Evolutionary conservation across 2,888 invertebrate species (phyloP).

Genomic region (Cantharis rustica): DNA sequence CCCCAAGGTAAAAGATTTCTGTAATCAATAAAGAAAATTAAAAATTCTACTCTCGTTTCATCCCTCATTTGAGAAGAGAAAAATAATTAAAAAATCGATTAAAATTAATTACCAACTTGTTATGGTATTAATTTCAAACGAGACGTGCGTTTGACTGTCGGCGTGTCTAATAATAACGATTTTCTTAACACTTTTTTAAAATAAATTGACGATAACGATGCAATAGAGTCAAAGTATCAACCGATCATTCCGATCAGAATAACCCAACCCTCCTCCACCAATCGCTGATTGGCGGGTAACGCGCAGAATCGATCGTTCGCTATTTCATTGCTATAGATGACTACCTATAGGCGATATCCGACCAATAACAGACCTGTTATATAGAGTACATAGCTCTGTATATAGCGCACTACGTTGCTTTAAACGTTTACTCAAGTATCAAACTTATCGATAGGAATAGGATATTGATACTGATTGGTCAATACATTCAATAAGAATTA

Average conservation of each 20-base stretch:
- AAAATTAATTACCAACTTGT: neutral
- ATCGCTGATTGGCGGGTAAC: constrained; percentile 60
- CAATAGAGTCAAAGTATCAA: constrained; percentile 48
- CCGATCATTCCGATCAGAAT: constrained; percentile 49
- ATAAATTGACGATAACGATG: constrained; percentile 42
- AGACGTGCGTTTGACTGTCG: neutral
- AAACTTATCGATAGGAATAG: constrained; percentile 8
- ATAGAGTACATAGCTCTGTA: constrained; percentile 28
- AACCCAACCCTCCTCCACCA: constrained; percentile 35
- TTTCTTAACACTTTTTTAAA: neutral
- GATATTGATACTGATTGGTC: constrained; percentile 20
- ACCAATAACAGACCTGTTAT: constrained; percentile 49
- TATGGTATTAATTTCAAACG: neutral
- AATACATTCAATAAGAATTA: constrained; percentile 11
- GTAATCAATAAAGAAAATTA: neutral
- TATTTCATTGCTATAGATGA: constrained; percentile 59
- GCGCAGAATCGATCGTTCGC: constrained; percentile 67
- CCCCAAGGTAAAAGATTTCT: neutral
- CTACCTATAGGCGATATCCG: constrained; percentile 56
- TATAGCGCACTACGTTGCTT: constrained; percentile 26
- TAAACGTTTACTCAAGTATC: constrained; percentile 25
- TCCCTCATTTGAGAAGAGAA: neutral
- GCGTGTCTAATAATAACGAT: neutral
- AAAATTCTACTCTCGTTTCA: neutral
- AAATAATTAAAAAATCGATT: neutral